Evolutionary conservation across 2,113 vertebrate genomes (phyloP), one percentile per base, ranked within the genome.

Genomic region (Gobiocypris rarus): DNA sequence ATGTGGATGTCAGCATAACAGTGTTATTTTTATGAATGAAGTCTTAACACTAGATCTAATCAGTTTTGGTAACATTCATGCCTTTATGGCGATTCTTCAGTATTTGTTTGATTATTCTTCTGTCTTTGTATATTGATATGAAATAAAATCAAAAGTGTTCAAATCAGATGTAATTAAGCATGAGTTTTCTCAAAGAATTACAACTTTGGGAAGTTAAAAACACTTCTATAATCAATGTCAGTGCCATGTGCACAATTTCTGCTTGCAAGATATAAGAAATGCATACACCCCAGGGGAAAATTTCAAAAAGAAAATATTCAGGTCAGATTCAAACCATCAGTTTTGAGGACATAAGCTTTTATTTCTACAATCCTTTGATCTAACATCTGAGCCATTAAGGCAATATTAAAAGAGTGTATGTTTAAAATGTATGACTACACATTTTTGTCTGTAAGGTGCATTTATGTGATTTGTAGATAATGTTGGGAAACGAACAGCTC

Each of bases 321-420:
- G 58, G 13, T 79, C 56, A 79, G 34, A 77, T 56, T 22, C 28
- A 56, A 61, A 45, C 8, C 75, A 45, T 9, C 38, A 79, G 15
- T 61, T 45, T 48, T 81, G 28, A 81, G 45, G 78, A 80, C n/a
- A 63, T 48, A 9, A 80, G 78, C 59, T n/a, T 81, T 81, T 81
- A 81, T 81, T 81, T 67, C 61, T 80, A 80, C 77, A 80, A 48
- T 80, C 56, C 4, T 67, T 13, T 45, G 38, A 41, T 81, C 43
- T 81, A 81, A 43, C 43, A 67, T 48, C 10, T 26, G 76, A 45
- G 58, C 56, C 56, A 45, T 24, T 79, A 17, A 52, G 61, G 43
- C 78, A 52, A 81, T 81, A 67, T 81, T 81, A 52, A 81, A 81
- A 67, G 50, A 61, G 22, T 45, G 38, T 52, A 75, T 22, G 61